Percentiles rank a stretch among this genome's conserved stretches.
phyloP scores from a whole-genome alignment of 2,113 vertebrate genomes.

The Caretta caretta region DNA sequence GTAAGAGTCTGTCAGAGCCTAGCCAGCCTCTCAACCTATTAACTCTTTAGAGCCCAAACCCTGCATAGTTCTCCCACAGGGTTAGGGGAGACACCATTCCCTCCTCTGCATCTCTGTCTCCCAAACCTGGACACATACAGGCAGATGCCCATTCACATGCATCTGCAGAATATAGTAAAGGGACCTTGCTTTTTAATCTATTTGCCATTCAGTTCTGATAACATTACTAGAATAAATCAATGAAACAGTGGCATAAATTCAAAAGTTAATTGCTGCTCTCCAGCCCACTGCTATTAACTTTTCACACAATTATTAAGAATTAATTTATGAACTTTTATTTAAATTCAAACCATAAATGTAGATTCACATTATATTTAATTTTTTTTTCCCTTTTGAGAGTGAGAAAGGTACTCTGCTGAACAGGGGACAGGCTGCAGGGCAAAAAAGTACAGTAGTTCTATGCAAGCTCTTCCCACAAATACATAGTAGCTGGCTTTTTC shows the following conservation, averaged over 20 bases:
- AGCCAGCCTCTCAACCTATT: background rate
- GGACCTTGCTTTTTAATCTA: background rate
- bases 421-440: background rate
- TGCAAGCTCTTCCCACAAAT: background rate
- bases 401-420: background rate
- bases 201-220: background rate
- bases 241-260: background rate
- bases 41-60: background rate
- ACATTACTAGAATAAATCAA: background rate
- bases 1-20: no score
- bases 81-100: background rate
- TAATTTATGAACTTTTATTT: background rate
- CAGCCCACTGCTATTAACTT: background rate
- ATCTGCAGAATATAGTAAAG: background rate
- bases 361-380: no score
- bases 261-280: background rate
- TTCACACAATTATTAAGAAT: background rate
- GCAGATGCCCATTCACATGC: background rate
- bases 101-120: background rate
- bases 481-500: background rate
- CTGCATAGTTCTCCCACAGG: background rate
- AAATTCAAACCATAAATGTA: background rate
- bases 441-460: background rate
- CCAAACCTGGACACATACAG: background rate
- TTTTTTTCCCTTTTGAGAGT: background rate